Percentiles rank a stretch among this genome's conserved stretches.
Conservation (phyloP, 53 echinoderm and acorn worm species). For the Apostichopus leukothele region DNA sequence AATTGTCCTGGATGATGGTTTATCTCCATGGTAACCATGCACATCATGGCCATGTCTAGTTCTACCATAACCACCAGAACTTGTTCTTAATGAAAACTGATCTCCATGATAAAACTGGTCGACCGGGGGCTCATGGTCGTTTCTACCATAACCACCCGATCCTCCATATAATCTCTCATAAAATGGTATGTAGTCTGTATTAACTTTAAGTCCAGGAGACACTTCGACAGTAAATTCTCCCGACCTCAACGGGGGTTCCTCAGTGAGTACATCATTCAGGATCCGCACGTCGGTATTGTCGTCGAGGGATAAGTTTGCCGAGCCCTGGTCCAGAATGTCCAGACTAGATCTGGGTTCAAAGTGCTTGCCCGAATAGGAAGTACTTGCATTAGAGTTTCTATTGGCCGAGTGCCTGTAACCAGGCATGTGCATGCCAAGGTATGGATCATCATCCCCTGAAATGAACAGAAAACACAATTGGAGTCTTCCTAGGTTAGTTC, state of each 20-base stretch:
- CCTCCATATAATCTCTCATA: conserved; percentile 79
- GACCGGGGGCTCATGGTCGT: neutral
- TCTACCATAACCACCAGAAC: neutral
- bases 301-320: conserved; percentile 68
- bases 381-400: conserved; percentile 11
- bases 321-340: conserved; percentile 74
- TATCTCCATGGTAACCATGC: neutral
- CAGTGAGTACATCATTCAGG: conserved; percentile 67
- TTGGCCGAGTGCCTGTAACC: neutral
- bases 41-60: neutral
- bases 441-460: neutral
- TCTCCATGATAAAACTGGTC: neutral
- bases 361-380: neutral
- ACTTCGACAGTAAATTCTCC: conserved; percentile 46
- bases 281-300: conserved; percentile 77
- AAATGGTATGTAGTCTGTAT: conserved; percentile 75
- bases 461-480: neutral
- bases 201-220: conserved; percentile 59
- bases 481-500: neutral
- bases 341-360: conserved; percentile 54
- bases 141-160: neutral
- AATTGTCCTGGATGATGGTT: neutral
- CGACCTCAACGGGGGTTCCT: neutral
- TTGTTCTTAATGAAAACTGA: neutral
- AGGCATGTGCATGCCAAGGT: neutral